These are phyloP conservation scores for Rotaria magnacalcarata DNA, from an alignment of 2,888 invertebrate genomes.

Conservation along the genomic window DNA sequence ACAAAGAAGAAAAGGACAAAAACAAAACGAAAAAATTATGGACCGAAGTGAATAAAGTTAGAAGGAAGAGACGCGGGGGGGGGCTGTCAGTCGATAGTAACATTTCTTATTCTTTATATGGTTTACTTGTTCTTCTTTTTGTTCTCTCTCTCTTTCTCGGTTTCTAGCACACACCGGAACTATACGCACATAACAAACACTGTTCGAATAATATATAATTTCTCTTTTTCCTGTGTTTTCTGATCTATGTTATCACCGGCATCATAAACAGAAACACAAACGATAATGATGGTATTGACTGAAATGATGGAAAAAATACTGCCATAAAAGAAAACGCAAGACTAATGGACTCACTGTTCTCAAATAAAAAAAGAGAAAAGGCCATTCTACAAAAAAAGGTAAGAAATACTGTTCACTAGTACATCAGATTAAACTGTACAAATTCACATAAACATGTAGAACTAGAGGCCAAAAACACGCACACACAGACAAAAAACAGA, in stretches of 20 bases:
- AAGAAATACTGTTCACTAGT: conserved; percentile 24
- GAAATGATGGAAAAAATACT: conserved; percentile 15
- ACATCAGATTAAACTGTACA: conserved; percentile 19
- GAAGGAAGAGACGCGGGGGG: not conserved
- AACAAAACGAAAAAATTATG: not conserved
- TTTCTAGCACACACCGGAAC: not conserved
- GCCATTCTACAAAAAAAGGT: not conserved
- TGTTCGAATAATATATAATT: not conserved
- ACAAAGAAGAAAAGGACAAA: not conserved
- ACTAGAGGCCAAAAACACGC: not conserved
- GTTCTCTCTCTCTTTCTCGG: not conserved
- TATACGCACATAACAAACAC: not conserved
- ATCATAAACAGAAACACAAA: not conserved
- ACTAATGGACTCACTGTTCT: not conserved
- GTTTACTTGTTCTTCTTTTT: not conserved
- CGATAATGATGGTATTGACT: conserved; percentile 18
- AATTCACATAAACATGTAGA: not conserved
- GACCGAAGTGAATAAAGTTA: not conserved
- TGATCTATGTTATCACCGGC: conserved; percentile 6
- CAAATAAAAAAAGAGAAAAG: not conserved
- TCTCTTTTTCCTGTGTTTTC: not conserved
- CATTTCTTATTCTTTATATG: not conserved
- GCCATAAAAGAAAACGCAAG: not conserved
- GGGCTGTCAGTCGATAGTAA: not conserved
- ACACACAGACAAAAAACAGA: too few relatives aligned